Percentiles rank a stretch among this genome's conserved stretches.
These are phyloP conservation scores for Drepana falcataria DNA, from an alignment of 2,888 invertebrate genomes.

Conservation along the genomic window DNA sequence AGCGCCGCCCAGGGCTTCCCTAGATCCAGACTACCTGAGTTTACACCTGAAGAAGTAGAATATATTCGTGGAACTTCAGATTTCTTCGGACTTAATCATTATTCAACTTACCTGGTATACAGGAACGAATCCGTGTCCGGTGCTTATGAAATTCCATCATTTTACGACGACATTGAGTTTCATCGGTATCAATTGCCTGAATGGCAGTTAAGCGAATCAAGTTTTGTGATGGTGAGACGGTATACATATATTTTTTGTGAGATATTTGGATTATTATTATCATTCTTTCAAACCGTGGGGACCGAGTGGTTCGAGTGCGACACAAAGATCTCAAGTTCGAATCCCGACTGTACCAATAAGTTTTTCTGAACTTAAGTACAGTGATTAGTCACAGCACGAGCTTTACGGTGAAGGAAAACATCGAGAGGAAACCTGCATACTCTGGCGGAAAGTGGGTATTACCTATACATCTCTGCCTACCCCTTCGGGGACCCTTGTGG, in stretches of 20 bases:
- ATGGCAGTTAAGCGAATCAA: slow-evolving; percentile 19
- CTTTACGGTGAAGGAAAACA: too few species aligned
- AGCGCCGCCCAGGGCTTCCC: slow-evolving; percentile 77
- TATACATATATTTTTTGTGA: not conserved
- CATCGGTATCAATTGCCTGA: slow-evolving; percentile 13
- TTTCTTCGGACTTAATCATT: slow-evolving; percentile 85
- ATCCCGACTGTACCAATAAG: too few species aligned
- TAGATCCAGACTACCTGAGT: slow-evolving; percentile 77
- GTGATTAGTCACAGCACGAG: too few species aligned
- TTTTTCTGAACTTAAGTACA: too few species aligned
- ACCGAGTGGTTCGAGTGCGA: too few species aligned
- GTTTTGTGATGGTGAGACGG: slow-evolving; percentile 13
- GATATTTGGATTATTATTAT: too few species aligned
- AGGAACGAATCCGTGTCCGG: slow-evolving; percentile 31
- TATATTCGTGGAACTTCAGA: slow-evolving; percentile 79
- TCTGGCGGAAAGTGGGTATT: too few species aligned
- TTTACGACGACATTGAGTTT: slow-evolving; percentile 28
- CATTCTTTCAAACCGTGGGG: too few species aligned
- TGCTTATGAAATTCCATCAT: slow-evolving; percentile 26
- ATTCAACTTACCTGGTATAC: slow-evolving; percentile 71
- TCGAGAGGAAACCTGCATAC: too few species aligned
- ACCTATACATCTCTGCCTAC: too few species aligned
- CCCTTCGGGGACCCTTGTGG: not conserved
- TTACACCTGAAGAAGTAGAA: slow-evolving; percentile 78
- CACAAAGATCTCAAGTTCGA: too few species aligned